These are phyloP conservation scores for Luperina testacea DNA, from an alignment of 2,888 invertebrate genomes.

Conservation along the genomic window DNA sequence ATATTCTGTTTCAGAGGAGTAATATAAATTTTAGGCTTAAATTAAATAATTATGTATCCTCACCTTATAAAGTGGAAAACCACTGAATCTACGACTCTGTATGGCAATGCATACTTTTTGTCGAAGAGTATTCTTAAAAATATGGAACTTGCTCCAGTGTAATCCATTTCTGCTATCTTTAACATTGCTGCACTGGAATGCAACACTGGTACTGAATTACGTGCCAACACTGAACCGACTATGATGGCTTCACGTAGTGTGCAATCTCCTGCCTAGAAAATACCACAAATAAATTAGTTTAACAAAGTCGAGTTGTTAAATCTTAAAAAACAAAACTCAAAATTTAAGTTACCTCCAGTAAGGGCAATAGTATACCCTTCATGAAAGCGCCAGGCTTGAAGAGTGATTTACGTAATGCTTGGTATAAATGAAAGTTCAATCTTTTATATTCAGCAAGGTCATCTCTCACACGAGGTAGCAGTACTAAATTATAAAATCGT, in stretches of 20 bases:
- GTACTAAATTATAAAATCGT: slow-evolving; percentile 97
- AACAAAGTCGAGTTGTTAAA: not conserved
- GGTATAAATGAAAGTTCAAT: slow-evolving; percentile 98
- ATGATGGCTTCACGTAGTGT: slow-evolving; percentile 98
- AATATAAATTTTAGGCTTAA: not conserved
- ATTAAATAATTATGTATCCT: slow-evolving; percentile 42
- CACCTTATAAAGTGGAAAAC: slow-evolving; percentile 98
- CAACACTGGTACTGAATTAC: slow-evolving; percentile 97
- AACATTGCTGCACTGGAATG: slow-evolving; percentile 98
- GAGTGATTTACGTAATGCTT: slow-evolving; percentile 97
- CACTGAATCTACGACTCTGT: slow-evolving; percentile 97
- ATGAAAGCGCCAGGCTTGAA: slow-evolving; percentile 99
- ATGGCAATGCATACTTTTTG: slow-evolving; percentile 99
- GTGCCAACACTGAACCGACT: slow-evolving; percentile 96
- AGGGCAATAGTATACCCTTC: slow-evolving; percentile 95
- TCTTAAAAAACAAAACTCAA: not conserved
- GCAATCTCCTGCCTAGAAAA: slow-evolving; percentile 95
- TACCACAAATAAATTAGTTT: not conserved
- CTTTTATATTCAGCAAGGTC: slow-evolving; percentile 98
- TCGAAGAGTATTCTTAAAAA: slow-evolving; percentile 98
- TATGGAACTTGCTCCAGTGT: slow-evolving; percentile 98
- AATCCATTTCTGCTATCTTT: slow-evolving; percentile 99
- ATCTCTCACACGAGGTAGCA: slow-evolving; percentile 97
- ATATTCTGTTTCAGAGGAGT: not conserved
- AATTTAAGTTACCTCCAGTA: slow-evolving; percentile 89